These are phyloP conservation scores for Chrysaora quinquecirrha DNA, from an alignment of 30 jellyfish, hydroid and myxozoan species.

Conservation along the genomic window DNA sequence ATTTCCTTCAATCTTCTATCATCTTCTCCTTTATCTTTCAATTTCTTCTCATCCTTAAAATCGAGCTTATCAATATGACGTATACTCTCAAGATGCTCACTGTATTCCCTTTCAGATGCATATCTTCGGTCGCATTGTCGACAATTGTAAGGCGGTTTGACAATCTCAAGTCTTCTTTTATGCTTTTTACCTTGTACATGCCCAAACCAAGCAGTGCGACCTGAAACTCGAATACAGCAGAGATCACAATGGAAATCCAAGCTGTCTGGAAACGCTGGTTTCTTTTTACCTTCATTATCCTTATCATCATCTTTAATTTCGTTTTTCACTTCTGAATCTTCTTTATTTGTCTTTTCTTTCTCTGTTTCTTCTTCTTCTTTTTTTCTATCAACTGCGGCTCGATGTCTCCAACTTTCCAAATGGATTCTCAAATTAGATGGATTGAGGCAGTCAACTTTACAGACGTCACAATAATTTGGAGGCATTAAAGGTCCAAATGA, in stretches of 20 bases:
- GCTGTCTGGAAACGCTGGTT: background rate
- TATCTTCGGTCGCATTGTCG: conserved; percentile 46
- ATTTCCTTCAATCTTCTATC: background rate
- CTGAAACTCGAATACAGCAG: conserved; percentile 51
- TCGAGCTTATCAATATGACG: conserved; percentile 58
- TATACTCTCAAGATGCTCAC: conserved; percentile 61
- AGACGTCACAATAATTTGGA: conserved; percentile 71
- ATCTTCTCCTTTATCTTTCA: background rate
- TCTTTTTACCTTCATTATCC: background rate
- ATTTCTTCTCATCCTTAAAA: conserved; percentile 3
- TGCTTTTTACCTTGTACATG: conserved; percentile 81
- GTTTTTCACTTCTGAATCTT: background rate
- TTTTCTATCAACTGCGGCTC: conserved; percentile 81
- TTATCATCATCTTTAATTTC: background rate
- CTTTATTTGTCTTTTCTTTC: background rate
- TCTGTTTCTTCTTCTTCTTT: conserved; percentile 36
- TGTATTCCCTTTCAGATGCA: conserved; percentile 42
- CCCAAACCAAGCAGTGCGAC: conserved; percentile 43
- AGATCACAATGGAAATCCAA: conserved; percentile 69
- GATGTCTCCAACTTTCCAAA: conserved; percentile 90
- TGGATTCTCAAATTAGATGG: conserved; percentile 65
- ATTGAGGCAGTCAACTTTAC: conserved; percentile 83
- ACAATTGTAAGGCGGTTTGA: conserved; percentile 79
- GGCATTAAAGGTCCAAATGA: conserved; percentile 64
- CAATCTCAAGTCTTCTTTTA: conserved; percentile 22